Percentiles rank a stretch among this genome's conserved stretches.
These are phyloP conservation scores for Tolypeutes matacus DNA, from an alignment of 2,797 vertebrate species.

Conservation along the genomic window DNA sequence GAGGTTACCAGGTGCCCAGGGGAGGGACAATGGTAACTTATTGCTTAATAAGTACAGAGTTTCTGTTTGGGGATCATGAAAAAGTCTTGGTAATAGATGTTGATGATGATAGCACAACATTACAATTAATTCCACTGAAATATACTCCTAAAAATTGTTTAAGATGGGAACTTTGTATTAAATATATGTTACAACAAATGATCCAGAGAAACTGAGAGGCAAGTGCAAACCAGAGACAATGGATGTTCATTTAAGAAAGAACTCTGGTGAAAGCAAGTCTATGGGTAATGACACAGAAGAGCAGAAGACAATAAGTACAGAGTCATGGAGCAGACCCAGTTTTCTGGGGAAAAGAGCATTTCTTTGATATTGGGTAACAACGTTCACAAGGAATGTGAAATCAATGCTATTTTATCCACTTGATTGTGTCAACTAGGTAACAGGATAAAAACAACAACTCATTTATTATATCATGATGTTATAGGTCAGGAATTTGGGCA, in stretches of 20 bases:
- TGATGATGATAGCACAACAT: too few relatives aligned
- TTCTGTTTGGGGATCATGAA: too few relatives aligned
- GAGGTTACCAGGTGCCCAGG: too few relatives aligned
- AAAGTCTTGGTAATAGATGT: too few relatives aligned
- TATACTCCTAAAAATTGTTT: too few relatives aligned
- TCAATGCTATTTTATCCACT: neutral
- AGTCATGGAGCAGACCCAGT: neutral
- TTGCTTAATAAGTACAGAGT: too few relatives aligned
- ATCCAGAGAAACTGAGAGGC: neutral
- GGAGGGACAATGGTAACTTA: too few relatives aligned
- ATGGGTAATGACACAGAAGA: neutral
- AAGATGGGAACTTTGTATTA: too few relatives aligned
- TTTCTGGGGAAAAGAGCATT: neutral
- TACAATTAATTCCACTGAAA: too few relatives aligned
- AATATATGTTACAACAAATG: too few relatives aligned
- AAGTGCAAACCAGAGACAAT: constrained; percentile 4
- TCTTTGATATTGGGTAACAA: neutral
- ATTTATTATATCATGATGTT: constrained; percentile 16
- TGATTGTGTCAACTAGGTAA: neutral
- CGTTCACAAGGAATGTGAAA: constrained; percentile 6
- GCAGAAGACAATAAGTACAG: neutral
- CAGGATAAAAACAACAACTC: neutral
- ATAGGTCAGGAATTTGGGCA: neutral
- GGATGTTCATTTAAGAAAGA: neutral
- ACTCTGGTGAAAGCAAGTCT: neutral